Percentiles rank a stretch among this genome's conserved stretches.
phyloP scores from a whole-genome alignment of 2,888 invertebrate genomes.

The Chaetogeoica ovagalla region DNA sequence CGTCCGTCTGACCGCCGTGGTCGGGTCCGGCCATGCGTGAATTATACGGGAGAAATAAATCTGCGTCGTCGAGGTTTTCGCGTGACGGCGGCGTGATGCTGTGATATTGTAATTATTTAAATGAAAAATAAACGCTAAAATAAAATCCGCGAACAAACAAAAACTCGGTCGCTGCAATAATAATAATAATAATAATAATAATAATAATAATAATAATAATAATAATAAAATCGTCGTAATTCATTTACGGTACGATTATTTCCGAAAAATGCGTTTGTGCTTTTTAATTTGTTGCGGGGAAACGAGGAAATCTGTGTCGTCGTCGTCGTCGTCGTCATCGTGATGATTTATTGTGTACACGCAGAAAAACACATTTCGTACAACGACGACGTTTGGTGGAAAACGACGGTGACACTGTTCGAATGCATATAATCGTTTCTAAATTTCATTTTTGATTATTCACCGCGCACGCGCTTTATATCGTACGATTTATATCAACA shows the following conservation, averaged over 20 bases:
- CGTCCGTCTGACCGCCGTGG: constrained; percentile 23
- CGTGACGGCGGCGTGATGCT: neutral
- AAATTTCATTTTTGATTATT: no score
- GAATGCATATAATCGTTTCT: no score
- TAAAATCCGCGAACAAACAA: neutral
- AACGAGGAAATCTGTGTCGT: neutral
- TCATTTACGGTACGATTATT: constrained; percentile 25
- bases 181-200: neutral
- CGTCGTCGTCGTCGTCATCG: neutral
- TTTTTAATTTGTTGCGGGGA: constrained; percentile 15
- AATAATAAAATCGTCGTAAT: neutral
- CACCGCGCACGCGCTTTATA: no score
- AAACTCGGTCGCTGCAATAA: neutral
- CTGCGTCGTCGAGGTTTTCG: neutral
- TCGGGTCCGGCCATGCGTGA: constrained; percentile 24
- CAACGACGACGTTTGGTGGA: neutral
- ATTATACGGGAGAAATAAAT: constrained; percentile 10
- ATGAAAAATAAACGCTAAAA: neutral
- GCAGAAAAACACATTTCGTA: neutral
- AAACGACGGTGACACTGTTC: no score
- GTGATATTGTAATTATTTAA: constrained; percentile 29
- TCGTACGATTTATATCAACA: no score
- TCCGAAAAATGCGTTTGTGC: neutral
- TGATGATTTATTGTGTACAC: no score
- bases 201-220: neutral